Percentiles rank a stretch among this genome's conserved stretches.
Evolutionary conservation across 2,113 vertebrate species (phyloP).

Genomic region (Felis catus): F.catus_Fca126_mat1.0 CM031425.1:53732001-53732500

Average conservation of each 20-base stretch:
- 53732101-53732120: not conserved
- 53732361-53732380: not conserved
- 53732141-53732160: rapidly evolving
- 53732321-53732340: constrained; percentile 34
- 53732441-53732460: not conserved
- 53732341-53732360: not conserved
- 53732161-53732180: not conserved
- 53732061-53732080: not conserved
- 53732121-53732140: not conserved
- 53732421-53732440: not conserved
- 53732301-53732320: not conserved
- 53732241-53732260: not conserved
- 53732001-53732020: rapidly evolving
- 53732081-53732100: not conserved
- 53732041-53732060: not conserved
- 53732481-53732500: not conserved
- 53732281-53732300: not conserved
- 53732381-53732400: rapidly evolving
- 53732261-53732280: not conserved
- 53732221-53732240: rapidly evolving
- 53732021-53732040: not conserved
- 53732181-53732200: not conserved
- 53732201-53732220: no score
- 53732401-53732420: not conserved
- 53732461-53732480: not conserved